Conservation (phyloP, 2,113 vertebrate species). For the Pelobates fuscus region DNA sequence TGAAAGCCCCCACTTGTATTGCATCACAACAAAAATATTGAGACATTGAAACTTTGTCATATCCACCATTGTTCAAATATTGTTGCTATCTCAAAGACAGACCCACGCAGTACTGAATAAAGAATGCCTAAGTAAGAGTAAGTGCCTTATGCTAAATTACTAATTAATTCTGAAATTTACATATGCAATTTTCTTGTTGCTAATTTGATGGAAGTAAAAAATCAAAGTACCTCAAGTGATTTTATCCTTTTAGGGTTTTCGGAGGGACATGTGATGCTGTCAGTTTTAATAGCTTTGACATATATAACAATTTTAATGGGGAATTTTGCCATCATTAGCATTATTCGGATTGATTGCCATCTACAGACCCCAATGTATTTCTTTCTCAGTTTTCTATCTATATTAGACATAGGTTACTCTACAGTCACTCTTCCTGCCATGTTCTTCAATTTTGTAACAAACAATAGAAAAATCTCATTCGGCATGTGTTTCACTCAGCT, state of each 20-base stretch:
- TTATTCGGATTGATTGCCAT: slow-evolving; percentile 26
- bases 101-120: too few species aligned
- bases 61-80: too few species aligned
- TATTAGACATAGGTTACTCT: slow-evolving; percentile 58
- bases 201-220: neutral
- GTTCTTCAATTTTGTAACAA: slow-evolving; percentile 48
- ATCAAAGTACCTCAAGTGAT: neutral
- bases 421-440: slow-evolving; percentile 53
- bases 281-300: neutral
- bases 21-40: too few species aligned
- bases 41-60: too few species aligned
- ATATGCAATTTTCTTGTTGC: too few species aligned
- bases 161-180: too few species aligned
- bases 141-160: too few species aligned
- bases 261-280: neutral
- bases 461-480: slow-evolving; percentile 53
- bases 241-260: too few species aligned
- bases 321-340: slow-evolving; percentile 15
- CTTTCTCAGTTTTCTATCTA: slow-evolving; percentile 55
- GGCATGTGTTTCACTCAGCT: slow-evolving; percentile 50
- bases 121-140: too few species aligned
- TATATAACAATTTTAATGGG: slow-evolving; percentile 9
- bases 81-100: too few species aligned
- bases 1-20: too few species aligned
- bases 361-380: slow-evolving; percentile 58